phyloP scores from a whole-genome alignment of 2,888 invertebrate species.

The Hyles lineata region DNA sequence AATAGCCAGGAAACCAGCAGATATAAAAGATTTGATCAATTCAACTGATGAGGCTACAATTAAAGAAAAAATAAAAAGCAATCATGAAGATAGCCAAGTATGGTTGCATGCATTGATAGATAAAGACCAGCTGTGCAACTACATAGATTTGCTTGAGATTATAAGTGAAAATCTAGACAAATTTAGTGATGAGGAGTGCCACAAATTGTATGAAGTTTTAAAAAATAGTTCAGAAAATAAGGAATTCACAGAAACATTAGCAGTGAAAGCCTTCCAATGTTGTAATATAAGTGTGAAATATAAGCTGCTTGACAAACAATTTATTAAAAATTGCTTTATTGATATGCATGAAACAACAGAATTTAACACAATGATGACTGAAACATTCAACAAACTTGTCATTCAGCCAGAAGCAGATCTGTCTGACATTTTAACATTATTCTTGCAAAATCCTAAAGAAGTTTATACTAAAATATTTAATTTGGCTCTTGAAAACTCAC shows the following conservation, averaged over 20 bases:
- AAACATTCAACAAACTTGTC: constrained; percentile 73
- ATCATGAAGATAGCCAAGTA: constrained; percentile 51
- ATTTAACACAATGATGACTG: constrained; percentile 56
- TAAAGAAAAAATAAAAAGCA: constrained; percentile 57
- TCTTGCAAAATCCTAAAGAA: constrained; percentile 69
- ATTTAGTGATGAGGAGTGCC: constrained; percentile 57
- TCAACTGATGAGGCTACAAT: constrained; percentile 55
- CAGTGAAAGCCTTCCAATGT: constrained; percentile 60
- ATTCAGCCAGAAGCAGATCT: constrained; percentile 56
- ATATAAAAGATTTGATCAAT: constrained; percentile 65
- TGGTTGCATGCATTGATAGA: constrained; percentile 69
- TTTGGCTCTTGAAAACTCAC: constrained; percentile 63
- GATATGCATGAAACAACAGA: constrained; percentile 53
- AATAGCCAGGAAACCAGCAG: constrained; percentile 66
- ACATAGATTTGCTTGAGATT: constrained; percentile 53
- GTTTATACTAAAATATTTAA: constrained; percentile 66
- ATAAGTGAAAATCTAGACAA: constrained; percentile 54
- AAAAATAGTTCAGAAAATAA: constrained; percentile 48
- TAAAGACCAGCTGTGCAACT: constrained; percentile 60
- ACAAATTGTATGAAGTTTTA: constrained; percentile 54
- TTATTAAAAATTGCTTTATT: constrained; percentile 56
- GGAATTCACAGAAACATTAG: constrained; percentile 49
- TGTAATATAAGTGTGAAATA: constrained; percentile 57
- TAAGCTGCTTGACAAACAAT: constrained; percentile 61
- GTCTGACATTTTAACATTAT: constrained; percentile 61